Percentiles rank a stretch among this genome's conserved stretches.
Conservation (phyloP, 2,113 vertebrate genomes). For the Elaphurus davidianus region DNA sequence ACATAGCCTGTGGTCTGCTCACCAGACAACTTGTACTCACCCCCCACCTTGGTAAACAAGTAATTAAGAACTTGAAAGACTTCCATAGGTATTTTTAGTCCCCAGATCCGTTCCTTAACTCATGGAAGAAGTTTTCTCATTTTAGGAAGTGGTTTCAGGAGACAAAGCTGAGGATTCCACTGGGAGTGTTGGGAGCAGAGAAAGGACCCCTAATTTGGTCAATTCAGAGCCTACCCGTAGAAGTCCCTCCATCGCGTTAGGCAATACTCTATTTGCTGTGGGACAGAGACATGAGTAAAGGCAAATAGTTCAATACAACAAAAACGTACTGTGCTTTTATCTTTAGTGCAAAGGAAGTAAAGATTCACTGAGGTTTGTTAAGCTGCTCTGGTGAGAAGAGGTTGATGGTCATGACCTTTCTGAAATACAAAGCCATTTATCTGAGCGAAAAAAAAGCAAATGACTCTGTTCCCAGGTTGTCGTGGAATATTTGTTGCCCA, state of each 20-base stretch:
- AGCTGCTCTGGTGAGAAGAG: background rate
- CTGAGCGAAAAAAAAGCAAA: background rate
- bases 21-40: background rate
- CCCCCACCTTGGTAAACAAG: background rate
- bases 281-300: background rate
- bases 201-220: background rate
- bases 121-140: background rate
- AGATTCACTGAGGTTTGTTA: background rate
- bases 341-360: background rate
- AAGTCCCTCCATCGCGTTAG: background rate
- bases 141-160: background rate
- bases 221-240: background rate
- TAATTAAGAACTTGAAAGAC: background rate
- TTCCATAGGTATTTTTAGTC: background rate
- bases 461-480: background rate
- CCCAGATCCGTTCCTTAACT: background rate
- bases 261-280: background rate
- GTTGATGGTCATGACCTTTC: background rate
- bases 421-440: background rate
- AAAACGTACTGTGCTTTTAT: background rate
- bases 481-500: background rate
- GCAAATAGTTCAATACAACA: background rate
- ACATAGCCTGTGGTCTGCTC: background rate
- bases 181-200: background rate
- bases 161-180: background rate